Percentiles rank a stretch among this genome's conserved stretches.
Conservation (phyloP, 2,113 vertebrate species). For the Apus apus region DNA sequence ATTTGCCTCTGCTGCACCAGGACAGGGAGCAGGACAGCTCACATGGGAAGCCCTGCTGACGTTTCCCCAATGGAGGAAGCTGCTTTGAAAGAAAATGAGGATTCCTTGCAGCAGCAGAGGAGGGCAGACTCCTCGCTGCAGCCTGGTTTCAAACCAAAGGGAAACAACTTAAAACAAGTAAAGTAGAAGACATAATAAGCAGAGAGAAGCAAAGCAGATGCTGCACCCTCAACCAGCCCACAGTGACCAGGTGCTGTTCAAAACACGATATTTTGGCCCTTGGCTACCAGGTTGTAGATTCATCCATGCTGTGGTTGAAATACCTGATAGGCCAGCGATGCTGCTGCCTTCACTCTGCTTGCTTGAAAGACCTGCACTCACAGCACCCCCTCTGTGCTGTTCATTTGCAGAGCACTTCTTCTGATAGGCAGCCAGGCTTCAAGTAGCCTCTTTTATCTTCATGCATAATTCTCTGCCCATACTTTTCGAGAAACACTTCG, state of each 20-base stretch:
- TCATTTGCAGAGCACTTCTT: neutral
- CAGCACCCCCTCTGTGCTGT: neutral
- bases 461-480: neutral
- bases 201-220: neutral
- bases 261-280: neutral
- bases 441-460: neutral
- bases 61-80: neutral
- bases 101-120: neutral
- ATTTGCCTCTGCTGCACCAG: neutral
- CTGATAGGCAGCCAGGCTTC: neutral
- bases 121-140: neutral
- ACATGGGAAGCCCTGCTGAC: neutral
- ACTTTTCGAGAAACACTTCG: neutral
- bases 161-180: neutral
- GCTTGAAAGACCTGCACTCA: neutral
- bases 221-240: neutral
- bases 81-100: neutral
- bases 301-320: rapidly evolving
- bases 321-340: rapidly evolving
- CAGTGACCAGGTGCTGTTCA: neutral
- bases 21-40: neutral
- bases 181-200: neutral
- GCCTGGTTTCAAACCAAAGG: neutral
- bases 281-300: neutral
- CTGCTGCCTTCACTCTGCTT: neutral